Evolutionary conservation across 2,888 invertebrate genomes (phyloP).

Genomic region (Mythimna lalbum): DNA sequence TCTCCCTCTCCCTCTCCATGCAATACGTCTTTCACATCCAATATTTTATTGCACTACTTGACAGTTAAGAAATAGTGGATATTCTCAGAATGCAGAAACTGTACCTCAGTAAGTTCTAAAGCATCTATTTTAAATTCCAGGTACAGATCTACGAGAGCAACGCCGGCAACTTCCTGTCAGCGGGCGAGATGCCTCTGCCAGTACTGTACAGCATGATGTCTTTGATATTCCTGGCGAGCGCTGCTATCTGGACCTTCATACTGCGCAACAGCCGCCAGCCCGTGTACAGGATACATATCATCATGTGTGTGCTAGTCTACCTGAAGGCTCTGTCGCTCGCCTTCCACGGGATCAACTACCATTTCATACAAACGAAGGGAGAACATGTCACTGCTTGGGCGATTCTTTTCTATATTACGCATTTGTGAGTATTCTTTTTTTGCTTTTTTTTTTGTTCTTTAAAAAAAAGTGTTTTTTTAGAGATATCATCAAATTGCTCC

Average conservation of each 20-base stretch:
- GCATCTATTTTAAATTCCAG: slow-evolving; percentile 81
- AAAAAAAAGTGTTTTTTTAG: no score
- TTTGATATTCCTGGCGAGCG: slow-evolving; percentile 96
- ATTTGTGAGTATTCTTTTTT: slow-evolving; percentile 93
- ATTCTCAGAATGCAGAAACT: no score
- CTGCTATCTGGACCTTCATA: slow-evolving; percentile 97
- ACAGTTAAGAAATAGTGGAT: no score
- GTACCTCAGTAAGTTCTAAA: not conserved
- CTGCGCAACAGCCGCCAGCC: slow-evolving; percentile 95
- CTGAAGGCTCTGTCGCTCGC: slow-evolving; percentile 97
- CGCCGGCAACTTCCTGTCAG: slow-evolving; percentile 96
- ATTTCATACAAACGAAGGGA: slow-evolving; percentile 97
- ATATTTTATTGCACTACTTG: no score
- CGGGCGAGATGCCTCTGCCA: slow-evolving; percentile 99
- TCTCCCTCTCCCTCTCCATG: no score
- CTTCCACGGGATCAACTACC: slow-evolving; percentile 98
- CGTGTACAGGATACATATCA: slow-evolving; percentile 98
- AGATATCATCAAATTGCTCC: no score
- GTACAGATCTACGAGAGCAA: slow-evolving; percentile 97
- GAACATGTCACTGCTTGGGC: slow-evolving; percentile 99
- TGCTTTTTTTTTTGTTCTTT: no score
- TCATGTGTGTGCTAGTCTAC: slow-evolving; percentile 98
- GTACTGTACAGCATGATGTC: slow-evolving; percentile 98
- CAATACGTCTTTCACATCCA: no score
- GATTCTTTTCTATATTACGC: slow-evolving; percentile 99